Evolutionary conservation across 2,888 invertebrate species (phyloP).

Genomic region (Brachylomia viminalis): DNA sequence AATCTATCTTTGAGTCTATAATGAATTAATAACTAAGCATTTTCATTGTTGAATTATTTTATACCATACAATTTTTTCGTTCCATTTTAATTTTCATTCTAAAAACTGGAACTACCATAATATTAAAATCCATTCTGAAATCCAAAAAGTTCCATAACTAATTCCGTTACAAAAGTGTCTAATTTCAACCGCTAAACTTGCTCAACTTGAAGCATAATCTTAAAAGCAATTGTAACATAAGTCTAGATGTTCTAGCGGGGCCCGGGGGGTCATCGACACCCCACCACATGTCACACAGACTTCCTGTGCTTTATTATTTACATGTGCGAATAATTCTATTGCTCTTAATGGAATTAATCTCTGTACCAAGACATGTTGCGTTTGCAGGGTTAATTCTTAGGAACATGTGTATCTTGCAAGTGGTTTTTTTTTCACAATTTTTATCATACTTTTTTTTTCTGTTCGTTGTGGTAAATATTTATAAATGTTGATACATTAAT

Average conservation of each 20-base stretch:
- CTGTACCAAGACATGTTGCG: slow-evolving; percentile 57
- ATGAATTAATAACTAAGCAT: too few species aligned
- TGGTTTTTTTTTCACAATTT: slow-evolving; percentile 22
- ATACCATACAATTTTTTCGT: background rate
- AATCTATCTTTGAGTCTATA: background rate
- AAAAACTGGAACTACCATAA: background rate
- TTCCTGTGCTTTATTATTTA: slow-evolving; percentile 81
- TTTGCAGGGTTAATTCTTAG: slow-evolving; percentile 44
- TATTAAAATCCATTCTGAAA: too few species aligned
- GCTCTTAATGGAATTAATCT: slow-evolving; percentile 72
- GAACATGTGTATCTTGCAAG: slow-evolving; percentile 54
- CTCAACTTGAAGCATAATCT: slow-evolving; percentile 23
- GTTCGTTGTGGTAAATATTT: slow-evolving; percentile 32
- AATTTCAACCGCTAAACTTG: background rate
- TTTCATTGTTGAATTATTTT: too few species aligned
- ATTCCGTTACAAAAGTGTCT: background rate
- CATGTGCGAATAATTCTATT: slow-evolving; percentile 78
- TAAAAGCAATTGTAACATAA: slow-evolving; percentile 58
- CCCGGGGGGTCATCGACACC: slow-evolving; percentile 73
- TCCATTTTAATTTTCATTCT: background rate
- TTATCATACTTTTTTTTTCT: slow-evolving; percentile 31
- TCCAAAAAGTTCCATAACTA: too few species aligned
- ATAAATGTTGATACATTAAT: slow-evolving; percentile 48
- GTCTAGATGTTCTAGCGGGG: slow-evolving; percentile 72
- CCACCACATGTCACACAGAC: slow-evolving; percentile 80